Evolutionary conservation across 1,140 invertebrate genomes (phyloP).

Genomic region (Magallana angulata): DNA sequence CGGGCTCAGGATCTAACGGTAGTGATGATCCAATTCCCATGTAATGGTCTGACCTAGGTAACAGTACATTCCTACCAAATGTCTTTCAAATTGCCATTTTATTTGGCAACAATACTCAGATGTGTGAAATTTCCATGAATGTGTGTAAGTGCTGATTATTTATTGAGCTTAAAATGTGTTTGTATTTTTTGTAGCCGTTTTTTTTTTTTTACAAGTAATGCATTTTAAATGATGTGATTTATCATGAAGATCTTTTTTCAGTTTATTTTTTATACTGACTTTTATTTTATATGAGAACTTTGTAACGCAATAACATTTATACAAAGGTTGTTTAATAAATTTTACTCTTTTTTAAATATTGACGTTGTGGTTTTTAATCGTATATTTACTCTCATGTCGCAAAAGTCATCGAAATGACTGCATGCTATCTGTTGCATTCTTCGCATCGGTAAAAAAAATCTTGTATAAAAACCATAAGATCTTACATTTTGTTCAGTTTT

Average conservation of each 20-base stretch:
- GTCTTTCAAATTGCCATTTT: background rate
- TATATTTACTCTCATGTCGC: too few relatives aligned
- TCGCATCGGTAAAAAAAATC: too few relatives aligned
- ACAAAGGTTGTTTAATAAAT: slow-evolving; percentile 20
- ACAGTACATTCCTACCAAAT: background rate
- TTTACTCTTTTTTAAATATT: background rate
- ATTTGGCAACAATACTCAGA: background rate
- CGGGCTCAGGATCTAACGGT: background rate
- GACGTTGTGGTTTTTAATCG: too few relatives aligned
- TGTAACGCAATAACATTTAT: background rate
- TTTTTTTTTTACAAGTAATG: background rate
- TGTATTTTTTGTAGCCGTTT: background rate
- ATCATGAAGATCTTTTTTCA: background rate
- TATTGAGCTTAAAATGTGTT: background rate
- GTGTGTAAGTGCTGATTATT: background rate
- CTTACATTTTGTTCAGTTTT: too few relatives aligned
- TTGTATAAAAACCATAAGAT: too few relatives aligned
- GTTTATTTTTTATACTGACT: background rate
- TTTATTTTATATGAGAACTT: background rate
- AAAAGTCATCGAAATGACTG: too few relatives aligned
- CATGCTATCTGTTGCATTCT: too few relatives aligned
- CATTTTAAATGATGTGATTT: background rate
- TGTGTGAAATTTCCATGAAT: background rate
- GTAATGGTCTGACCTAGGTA: background rate
- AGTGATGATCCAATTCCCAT: background rate